Evolutionary conservation across 2,888 invertebrate genomes (phyloP).

Genomic region (Epirrita christyi): DNA sequence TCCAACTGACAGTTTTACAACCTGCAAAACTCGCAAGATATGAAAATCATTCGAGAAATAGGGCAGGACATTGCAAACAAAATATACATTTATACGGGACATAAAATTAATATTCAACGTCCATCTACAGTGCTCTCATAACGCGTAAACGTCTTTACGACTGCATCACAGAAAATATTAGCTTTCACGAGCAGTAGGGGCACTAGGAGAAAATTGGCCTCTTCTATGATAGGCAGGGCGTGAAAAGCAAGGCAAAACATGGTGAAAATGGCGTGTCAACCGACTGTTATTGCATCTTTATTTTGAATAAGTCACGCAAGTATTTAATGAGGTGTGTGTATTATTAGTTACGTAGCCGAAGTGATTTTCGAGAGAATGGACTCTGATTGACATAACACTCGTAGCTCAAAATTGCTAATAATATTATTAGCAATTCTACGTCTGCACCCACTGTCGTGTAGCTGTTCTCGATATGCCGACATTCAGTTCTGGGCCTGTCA

Average conservation of each 20-base stretch:
- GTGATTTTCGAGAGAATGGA: too few species aligned
- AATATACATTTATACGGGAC: constrained; percentile 37
- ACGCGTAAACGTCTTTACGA: constrained; percentile 48
- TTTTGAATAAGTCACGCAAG: too few species aligned
- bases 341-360: too few species aligned
- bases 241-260: not conserved
- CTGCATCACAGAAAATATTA: constrained; percentile 15
- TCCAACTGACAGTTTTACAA: constrained; percentile 9
- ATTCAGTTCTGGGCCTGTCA: too few species aligned
- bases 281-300: too few species aligned
- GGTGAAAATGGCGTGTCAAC: too few species aligned
- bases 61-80: constrained; percentile 24
- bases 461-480: too few species aligned
- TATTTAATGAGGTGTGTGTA: too few species aligned
- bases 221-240: not conserved
- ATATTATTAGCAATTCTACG: too few species aligned
- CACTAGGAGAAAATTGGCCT: not conserved
- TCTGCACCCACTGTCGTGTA: too few species aligned
- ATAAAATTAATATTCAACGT: constrained; percentile 55
- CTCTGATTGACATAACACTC: too few species aligned
- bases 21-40: constrained; percentile 16
- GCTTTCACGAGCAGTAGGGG: constrained; percentile 1
- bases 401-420: too few species aligned
- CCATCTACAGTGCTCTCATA: constrained; percentile 39
- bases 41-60: constrained; percentile 23